Conservation (phyloP, 2,797 vertebrate species). For the Scolopax rusticola region DNA sequence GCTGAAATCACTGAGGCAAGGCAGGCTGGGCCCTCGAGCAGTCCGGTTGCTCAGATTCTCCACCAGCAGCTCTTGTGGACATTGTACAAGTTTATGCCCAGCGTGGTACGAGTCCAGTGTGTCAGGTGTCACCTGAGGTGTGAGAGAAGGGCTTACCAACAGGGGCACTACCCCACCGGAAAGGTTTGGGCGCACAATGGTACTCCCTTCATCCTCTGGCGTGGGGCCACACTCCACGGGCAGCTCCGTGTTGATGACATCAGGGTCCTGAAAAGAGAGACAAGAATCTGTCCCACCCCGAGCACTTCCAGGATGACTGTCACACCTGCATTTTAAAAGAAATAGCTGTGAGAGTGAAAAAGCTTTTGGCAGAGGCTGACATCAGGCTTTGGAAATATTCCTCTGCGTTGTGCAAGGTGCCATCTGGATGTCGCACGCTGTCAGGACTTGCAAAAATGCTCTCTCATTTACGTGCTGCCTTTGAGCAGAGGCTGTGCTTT, state of each 20-base stretch:
- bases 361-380: background rate
- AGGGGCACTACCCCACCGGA: conserved; percentile 83
- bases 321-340: background rate
- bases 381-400: background rate
- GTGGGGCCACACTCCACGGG: conserved; percentile 85
- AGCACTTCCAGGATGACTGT: background rate
- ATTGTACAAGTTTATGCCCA: conserved; percentile 50
- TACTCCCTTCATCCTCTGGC: conserved; percentile 83
- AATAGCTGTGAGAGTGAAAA: background rate
- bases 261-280: conserved; percentile 84
- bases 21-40: conserved; percentile 43
- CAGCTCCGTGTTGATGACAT: conserved; percentile 90
- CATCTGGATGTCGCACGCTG: background rate
- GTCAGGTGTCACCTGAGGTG: conserved; percentile 71
- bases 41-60: conserved; percentile 80
- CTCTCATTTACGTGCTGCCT: background rate
- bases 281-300: background rate
- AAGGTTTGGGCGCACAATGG: conserved; percentile 79
- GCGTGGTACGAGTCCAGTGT: conserved; percentile 56
- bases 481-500: background rate
- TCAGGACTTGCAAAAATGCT: background rate
- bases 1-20: conserved; percentile 57
- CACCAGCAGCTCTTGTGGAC: conserved; percentile 80
- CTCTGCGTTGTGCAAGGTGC: background rate
- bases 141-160: conserved; percentile 75